Base-by-base conservation (phyloP, 2,888 invertebrate genomes). In the Druceiella hillmani region DNA sequence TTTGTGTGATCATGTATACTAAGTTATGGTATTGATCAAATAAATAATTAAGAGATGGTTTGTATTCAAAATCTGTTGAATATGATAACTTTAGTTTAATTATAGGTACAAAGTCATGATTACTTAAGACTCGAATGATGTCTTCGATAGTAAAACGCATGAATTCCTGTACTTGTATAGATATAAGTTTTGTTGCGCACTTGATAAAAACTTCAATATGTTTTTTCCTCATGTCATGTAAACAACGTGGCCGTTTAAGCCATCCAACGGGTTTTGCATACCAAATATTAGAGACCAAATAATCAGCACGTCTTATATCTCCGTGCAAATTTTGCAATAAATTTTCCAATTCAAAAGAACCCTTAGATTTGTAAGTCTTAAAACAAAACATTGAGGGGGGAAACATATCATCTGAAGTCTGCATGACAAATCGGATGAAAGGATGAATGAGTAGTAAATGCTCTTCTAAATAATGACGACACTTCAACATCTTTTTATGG, bases 141-240 rank as follows among this genome's bases (percentile, higher is more conserved):
- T 78, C 71, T 27, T 78, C 65, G 29, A 87, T 76, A 4, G 85
- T 83, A 35, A 74, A 66, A 33, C 79, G 74, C 67, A 86, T 80
- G 17, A 81, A 54, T 50, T 79, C 76, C 49, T 81, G 77, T 48
- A 87, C 74, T 58, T 81, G 78, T 50, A 71, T 66, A 3, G 68
- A 64, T 52, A 72, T 69, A 53, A 66, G 65, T 56, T 61, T 69
- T 7, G 64, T 64, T 10, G 69, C 64, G 50, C 68, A 69, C 47
- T 50, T 61, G 3, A 71, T 58, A 50, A 72, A 69, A 11, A 56
- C 55, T 1, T 65, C 57, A 43, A 66, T 55, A 45, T 54, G 61
- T 41, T 62, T 69, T 2, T 52, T 50, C 9, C 55, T 57, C 64
- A 71, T 62, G 11, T 62, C 64, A 54, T 53, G 61, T 6, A 71